These are phyloP conservation scores for Trigoniulus corallinus DNA, from an alignment of 1,140 invertebrate genomes.

Conservation along the genomic window DNA sequence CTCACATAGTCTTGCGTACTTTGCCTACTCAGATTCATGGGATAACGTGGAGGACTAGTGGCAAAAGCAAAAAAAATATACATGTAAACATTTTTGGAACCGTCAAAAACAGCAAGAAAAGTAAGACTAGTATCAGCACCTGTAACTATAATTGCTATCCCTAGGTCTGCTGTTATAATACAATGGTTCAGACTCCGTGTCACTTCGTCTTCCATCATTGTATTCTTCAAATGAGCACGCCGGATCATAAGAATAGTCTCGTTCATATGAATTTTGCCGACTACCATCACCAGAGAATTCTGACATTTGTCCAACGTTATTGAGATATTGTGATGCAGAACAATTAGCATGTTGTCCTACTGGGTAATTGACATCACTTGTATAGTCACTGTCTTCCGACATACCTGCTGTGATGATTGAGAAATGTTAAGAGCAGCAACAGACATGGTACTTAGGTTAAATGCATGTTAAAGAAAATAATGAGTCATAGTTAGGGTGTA, in stretches of 20 bases:
- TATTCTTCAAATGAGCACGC: constrained; percentile 18
- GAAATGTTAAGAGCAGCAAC: constrained; percentile 2
- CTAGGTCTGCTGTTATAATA: constrained; percentile 76
- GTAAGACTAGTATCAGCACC: not conserved
- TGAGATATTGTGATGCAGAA: constrained; percentile 64
- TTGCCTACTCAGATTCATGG: constrained; percentile 22
- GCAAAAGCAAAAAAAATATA: not conserved
- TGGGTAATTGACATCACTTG: constrained; percentile 88
- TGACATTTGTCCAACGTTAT: constrained; percentile 52
- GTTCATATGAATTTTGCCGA: constrained; percentile 65
- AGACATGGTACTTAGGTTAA: not conserved
- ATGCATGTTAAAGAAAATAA: not conserved
- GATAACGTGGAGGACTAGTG: not conserved
- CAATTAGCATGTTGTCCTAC: constrained; percentile 64
- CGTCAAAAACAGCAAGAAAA: no score
- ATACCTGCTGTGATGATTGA: constrained; percentile 57
- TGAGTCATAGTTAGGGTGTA: no score
- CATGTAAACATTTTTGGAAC: no score
- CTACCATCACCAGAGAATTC: constrained; percentile 53
- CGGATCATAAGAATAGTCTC: constrained; percentile 39
- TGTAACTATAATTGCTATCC: not conserved
- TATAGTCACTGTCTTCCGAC: constrained; percentile 94
- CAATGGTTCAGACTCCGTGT: constrained; percentile 53
- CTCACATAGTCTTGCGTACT: constrained; percentile 19
- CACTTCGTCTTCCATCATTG: constrained; percentile 21